Percentiles rank a stretch among this genome's conserved stretches.
Conservation (phyloP, 2,888 invertebrate genomes). For the Lysandra bellargus region DNA sequence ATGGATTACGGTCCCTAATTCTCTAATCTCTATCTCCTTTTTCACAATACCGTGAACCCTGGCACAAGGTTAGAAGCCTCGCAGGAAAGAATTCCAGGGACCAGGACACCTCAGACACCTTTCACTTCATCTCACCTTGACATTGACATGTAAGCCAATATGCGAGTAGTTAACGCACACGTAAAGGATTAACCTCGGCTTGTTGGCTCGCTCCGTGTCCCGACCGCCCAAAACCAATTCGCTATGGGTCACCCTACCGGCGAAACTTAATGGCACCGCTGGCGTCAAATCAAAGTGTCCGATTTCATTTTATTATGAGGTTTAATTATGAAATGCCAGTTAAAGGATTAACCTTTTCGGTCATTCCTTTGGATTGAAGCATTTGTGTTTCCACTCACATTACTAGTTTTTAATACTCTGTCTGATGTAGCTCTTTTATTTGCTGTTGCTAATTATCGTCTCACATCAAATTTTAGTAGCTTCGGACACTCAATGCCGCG, state of each 20-base stretch:
- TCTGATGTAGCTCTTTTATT: not conserved
- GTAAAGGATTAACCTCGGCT: slow-evolving; percentile 75
- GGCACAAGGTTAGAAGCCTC: not conserved
- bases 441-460: not conserved
- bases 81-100: too few relatives aligned
- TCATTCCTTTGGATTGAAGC: not conserved
- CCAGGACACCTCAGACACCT: not conserved
- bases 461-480: not conserved
- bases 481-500: not conserved
- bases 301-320: slow-evolving; percentile 6
- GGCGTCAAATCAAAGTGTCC: slow-evolving; percentile 13
- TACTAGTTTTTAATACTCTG: not conserved
- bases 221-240: slow-evolving; percentile 58
- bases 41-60: too few relatives aligned
- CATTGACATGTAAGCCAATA: slow-evolving; percentile 29
- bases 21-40: too few relatives aligned
- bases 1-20: too few relatives aligned
- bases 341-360: not conserved
- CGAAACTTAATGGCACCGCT: slow-evolving; percentile 34
- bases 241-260: slow-evolving; percentile 56
- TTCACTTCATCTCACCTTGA: not conserved
- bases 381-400: not conserved
- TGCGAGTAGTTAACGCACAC: slow-evolving; percentile 61
- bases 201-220: slow-evolving; percentile 67
- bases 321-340: not conserved